phyloP scores from a whole-genome alignment of 2,113 vertebrate genomes.

The Puffinus mauretanicus region DNA sequence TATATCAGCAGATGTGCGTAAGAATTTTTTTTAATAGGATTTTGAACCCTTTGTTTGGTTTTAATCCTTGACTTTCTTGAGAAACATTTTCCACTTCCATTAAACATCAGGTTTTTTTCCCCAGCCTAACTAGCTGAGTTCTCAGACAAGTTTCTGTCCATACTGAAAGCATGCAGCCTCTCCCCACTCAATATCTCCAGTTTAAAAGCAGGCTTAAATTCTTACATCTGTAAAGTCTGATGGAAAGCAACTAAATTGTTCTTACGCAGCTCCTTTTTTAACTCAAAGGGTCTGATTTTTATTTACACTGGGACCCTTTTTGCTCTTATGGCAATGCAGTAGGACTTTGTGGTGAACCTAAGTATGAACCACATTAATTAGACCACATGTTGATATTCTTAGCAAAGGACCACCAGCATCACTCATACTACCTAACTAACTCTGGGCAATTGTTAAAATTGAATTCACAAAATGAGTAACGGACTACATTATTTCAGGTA shows the following conservation, averaged over 20 bases:
- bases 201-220: neutral
- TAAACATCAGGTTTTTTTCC: neutral
- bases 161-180: neutral
- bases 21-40: neutral
- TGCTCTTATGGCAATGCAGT: neutral
- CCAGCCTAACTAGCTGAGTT: neutral
- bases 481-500: neutral
- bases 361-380: neutral
- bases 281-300: neutral
- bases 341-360: neutral
- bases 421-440: neutral
- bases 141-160: neutral
- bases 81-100: neutral
- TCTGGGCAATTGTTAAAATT: neutral
- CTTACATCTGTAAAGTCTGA: neutral
- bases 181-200: neutral
- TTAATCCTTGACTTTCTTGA: neutral
- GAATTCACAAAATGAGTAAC: neutral
- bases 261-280: neutral
- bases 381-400: neutral
- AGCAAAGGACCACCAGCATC: neutral
- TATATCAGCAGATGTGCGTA: neutral
- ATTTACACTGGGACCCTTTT: neutral
- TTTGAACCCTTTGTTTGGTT: neutral
- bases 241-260: neutral